Evolutionary conservation across 2,888 invertebrate genomes (phyloP), one percentile per base, ranked within the genome.

Genomic region (Brenthis daphne): DNA sequence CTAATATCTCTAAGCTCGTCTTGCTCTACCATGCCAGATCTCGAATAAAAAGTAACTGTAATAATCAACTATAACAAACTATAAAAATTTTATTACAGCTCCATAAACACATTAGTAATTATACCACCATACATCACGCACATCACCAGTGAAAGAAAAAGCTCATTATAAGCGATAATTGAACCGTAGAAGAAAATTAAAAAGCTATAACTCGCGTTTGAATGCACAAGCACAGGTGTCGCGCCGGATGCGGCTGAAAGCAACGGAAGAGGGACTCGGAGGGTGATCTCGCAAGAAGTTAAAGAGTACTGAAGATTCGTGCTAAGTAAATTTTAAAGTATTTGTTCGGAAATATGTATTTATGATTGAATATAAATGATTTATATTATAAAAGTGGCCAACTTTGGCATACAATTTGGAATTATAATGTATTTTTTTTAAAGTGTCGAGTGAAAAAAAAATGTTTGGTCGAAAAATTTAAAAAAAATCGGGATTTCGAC

Each of bases 201-300:
- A 91, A 88, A 79, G 82, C 82, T 80, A 89, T 91, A 90, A 90
- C 79, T 89, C 83, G 71, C n/a, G 43, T 57, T 68, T 73, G 74
- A 74, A 77, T 79, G 83, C 89, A 86, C 83, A 68, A 48, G 88
- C 89, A 92, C 92, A 92, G 91, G 92, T 92, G 92, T 87, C 83
- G 74, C 80, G 82, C 89, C 92, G 92, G 92, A 92, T 88, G 85
- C 82, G 82, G 82, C 88, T 89, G 90, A 87, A 90, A 85, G 76
- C 48, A 73, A 70, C 68, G 73, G 76, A 73, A 69, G 75, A 33
- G 29, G 29, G 16, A 54, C 47, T 53, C 20, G 60, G 43, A 43
- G 54, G 33, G 43, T 16, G 48, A 24, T 57, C 65, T 20, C 16
- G 33, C n/a, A 53, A 37, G 61, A 51, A 33, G 61, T 33, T 24